Conservation (phyloP, 2,797 vertebrate genomes). For the Chelon auratus region DNA sequence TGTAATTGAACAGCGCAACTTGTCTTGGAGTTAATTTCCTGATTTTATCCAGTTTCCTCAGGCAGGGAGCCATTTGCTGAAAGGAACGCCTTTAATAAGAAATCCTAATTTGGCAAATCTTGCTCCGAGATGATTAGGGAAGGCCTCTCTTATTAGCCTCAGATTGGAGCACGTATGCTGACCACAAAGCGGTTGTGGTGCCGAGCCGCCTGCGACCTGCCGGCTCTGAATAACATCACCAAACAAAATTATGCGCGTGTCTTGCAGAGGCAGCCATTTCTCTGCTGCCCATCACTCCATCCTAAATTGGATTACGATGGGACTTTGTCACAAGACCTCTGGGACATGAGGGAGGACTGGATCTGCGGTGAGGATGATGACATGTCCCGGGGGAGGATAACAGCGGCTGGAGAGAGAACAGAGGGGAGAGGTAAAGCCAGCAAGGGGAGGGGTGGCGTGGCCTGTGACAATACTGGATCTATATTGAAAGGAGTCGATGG, state of each 20-base stretch:
- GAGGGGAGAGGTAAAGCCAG: slow-evolving; percentile 32
- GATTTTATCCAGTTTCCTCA: neutral
- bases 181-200: slow-evolving; percentile 9
- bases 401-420: slow-evolving; percentile 27
- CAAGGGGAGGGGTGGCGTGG: slow-evolving; percentile 12
- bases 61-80: slow-evolving; percentile 32
- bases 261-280: slow-evolving; percentile 25
- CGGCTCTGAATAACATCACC: slow-evolving; percentile 33
- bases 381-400: slow-evolving; percentile 45
- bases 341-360: slow-evolving; percentile 20
- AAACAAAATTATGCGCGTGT: slow-evolving; percentile 18
- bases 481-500: slow-evolving; percentile 40
- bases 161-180: slow-evolving; percentile 6
- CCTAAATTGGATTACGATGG: slow-evolving; percentile 57
- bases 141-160: neutral
- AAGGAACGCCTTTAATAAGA: slow-evolving; percentile 36
- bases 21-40: slow-evolving; percentile 10
- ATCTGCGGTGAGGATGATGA: slow-evolving; percentile 48
- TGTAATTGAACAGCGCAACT: slow-evolving; percentile 44
- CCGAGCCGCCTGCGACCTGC: neutral
- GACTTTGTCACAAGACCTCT: slow-evolving; percentile 31
- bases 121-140: neutral
- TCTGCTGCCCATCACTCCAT: slow-evolving; percentile 40
- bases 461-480: slow-evolving; percentile 46
- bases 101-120: slow-evolving; percentile 30